Percentiles rank a stretch among this genome's conserved stretches.
phyloP scores from a whole-genome alignment of 2,797 vertebrate species.

The Sternarchorhynchus goeldii region DNA sequence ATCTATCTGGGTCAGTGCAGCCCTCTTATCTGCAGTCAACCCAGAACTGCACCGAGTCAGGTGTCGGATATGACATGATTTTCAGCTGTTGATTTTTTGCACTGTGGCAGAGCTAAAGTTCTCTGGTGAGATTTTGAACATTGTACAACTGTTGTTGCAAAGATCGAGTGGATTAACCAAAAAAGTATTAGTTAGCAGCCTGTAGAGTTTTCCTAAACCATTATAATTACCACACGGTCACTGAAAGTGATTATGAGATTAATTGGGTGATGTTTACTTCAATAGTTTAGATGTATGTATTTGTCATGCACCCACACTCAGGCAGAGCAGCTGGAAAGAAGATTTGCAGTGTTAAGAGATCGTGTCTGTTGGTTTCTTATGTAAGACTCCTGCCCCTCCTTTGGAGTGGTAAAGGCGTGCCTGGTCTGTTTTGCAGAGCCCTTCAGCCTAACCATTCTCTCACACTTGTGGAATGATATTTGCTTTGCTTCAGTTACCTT shows the following conservation, averaged over 20 bases:
- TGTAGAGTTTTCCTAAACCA: neutral
- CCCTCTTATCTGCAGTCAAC: slow-evolving; percentile 1
- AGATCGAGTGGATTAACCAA: neutral
- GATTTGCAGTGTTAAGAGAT: slow-evolving; percentile 19
- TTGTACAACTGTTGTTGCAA: neutral
- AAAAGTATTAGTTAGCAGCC: neutral
- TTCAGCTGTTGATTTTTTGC: too few species aligned
- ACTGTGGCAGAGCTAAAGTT: neutral
- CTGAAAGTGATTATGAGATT: slow-evolving; percentile 30
- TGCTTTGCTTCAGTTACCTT: slow-evolving; percentile 17
- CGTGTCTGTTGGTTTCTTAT: slow-evolving; percentile 39
- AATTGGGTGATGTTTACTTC: slow-evolving; percentile 20
- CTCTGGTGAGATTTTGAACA: neutral
- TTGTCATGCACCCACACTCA: neutral
- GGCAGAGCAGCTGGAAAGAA: slow-evolving; percentile 16
- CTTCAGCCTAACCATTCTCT: slow-evolving; percentile 27
- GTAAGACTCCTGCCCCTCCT: slow-evolving; percentile 1
- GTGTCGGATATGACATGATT: neutral
- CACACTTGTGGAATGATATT: slow-evolving; percentile 14
- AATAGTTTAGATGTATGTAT: neutral
- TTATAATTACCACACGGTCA: neutral
- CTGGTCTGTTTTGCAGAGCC: slow-evolving; percentile 8
- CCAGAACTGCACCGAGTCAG: neutral
- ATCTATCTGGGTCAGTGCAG: neutral
- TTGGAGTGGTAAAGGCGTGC: slow-evolving; percentile 24